A percentile compares a stretch with the other conserved stretches of the same genome.
Conservation (phyloP, 2,113 vertebrate species). For the Pterophyllum scalare region DNA sequence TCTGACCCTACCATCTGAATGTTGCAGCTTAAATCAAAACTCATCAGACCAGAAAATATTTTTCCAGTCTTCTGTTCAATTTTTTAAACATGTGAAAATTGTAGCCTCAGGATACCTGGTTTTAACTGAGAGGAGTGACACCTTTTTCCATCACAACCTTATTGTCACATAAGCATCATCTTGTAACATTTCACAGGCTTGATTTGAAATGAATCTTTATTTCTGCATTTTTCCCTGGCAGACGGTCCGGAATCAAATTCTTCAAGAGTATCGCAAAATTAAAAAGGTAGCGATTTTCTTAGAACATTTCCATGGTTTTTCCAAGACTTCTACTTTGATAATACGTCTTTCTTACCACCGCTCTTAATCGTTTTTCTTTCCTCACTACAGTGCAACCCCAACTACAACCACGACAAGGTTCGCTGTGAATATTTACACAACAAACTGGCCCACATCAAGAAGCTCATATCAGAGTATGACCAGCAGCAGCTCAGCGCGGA, state of each 20-base stretch:
- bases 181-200: not conserved
- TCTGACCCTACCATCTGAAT: no score
- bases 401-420: slow-evolving; percentile 90
- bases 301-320: not conserved
- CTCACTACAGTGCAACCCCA: slow-evolving; percentile 86
- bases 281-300: slow-evolving; percentile 85
- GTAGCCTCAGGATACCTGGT: no score
- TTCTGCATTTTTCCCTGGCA: slow-evolving; percentile 56
- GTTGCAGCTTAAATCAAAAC: no score
- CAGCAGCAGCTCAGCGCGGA: slow-evolving; percentile 81
- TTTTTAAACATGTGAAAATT: no score
- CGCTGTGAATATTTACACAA: slow-evolving; percentile 95
- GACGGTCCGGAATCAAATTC: slow-evolving; percentile 91
- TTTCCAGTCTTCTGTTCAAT: no score
- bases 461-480: slow-evolving; percentile 92
- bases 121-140: no score
- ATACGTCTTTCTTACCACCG: not conserved
- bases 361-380: not conserved
- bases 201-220: not conserved
- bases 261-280: slow-evolving; percentile 92
- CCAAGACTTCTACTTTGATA: fast-evolving
- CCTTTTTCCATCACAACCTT: not conserved
- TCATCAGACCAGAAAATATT: no score
- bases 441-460: slow-evolving; percentile 95
- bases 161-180: not conserved